phyloP scores from a whole-genome alignment of 2,113 vertebrate species.

The Dicrurus megarhynchus region DNA sequence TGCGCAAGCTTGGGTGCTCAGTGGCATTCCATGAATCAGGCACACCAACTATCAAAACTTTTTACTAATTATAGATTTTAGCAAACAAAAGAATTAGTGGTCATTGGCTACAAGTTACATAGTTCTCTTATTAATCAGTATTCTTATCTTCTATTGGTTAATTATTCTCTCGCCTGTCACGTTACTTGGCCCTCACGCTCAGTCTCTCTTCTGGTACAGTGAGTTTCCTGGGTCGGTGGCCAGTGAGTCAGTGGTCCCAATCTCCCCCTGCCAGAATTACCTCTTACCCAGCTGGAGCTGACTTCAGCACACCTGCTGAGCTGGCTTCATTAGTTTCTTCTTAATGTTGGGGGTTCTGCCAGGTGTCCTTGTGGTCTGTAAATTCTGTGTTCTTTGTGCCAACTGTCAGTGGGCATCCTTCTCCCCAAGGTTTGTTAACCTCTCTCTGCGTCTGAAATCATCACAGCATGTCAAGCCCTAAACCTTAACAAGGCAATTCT shows the following conservation, averaged over 20 bases:
- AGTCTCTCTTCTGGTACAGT: too few relatives aligned
- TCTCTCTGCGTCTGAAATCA: not conserved
- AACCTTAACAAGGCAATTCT: not conserved
- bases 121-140: not conserved
- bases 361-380: not conserved
- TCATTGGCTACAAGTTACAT: not conserved
- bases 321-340: not conserved
- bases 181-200: not conserved
- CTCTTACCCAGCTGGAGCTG: not conserved
- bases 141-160: not conserved
- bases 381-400: not conserved
- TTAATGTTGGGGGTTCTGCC: not conserved
- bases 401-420: not conserved
- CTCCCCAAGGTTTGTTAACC: too few relatives aligned
- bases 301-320: not conserved
- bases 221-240: not conserved
- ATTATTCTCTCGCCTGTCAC: fast-evolving
- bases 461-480: not conserved
- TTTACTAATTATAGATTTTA: not conserved
- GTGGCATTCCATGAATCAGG: not conserved
- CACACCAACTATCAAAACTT: not conserved
- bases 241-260: not conserved
- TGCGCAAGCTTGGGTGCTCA: not conserved
- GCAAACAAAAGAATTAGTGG: not conserved
- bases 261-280: not conserved